A percentile compares a stretch with the other conserved stretches of the same genome.
Evolutionary conservation across 2,113 vertebrate genomes (phyloP).

Genomic region (Mormoops blainvillei): DNA sequence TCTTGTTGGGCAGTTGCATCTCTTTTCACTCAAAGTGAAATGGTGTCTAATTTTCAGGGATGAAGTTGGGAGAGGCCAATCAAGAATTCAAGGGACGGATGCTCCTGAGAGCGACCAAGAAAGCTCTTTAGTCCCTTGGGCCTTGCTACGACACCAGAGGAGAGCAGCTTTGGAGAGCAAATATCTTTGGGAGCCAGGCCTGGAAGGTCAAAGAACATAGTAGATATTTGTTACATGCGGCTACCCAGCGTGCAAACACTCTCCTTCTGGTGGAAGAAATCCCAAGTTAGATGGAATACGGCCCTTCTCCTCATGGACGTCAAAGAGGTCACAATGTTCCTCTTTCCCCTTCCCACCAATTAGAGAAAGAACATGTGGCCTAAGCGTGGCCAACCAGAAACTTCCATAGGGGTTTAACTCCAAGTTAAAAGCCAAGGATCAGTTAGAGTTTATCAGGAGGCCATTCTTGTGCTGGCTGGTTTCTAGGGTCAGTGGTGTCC

Average conservation of each 20-base stretch:
- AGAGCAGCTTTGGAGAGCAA: not conserved
- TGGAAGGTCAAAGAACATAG: not conserved
- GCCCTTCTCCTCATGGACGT: not conserved
- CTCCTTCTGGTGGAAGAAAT: not conserved
- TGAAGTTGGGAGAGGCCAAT: not conserved
- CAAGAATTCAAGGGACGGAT: not conserved
- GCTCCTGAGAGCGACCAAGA: not conserved
- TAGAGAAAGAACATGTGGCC: not conserved
- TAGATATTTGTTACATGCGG: not conserved
- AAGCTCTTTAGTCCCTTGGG: not conserved
- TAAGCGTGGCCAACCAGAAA: not conserved
- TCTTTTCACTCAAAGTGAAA: constrained; percentile 5
- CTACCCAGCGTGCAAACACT: not conserved
- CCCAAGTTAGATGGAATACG: not conserved
- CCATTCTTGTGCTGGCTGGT: not conserved
- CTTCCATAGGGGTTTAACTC: not conserved
- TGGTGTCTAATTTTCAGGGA: not conserved
- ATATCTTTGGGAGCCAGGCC: not conserved
- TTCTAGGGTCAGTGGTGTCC: not conserved
- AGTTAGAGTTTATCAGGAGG: not conserved
- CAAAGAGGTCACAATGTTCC: not conserved
- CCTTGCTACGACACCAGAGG: not conserved
- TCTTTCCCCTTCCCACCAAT: not conserved
- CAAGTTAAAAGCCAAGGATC: not conserved
- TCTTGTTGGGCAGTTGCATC: not conserved